Percentiles rank a stretch among this genome's conserved stretches.
phyloP scores from a whole-genome alignment of 2,113 vertebrate species.

The Rhinolophus sinicus region DNA sequence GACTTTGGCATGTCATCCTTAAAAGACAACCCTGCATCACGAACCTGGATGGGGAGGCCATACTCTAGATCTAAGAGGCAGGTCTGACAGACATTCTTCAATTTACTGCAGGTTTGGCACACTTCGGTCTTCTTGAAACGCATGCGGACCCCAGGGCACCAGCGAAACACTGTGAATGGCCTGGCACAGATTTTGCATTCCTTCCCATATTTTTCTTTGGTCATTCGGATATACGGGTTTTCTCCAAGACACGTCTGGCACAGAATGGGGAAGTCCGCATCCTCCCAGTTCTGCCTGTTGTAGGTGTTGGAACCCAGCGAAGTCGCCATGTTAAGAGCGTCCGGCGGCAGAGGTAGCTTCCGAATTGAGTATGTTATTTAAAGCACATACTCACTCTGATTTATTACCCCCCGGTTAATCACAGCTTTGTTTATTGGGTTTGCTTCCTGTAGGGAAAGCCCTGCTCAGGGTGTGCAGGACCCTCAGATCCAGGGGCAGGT shows the following conservation, averaged over 20 bases:
- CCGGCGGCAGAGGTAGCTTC: background rate
- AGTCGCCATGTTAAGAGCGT: conserved; percentile 92
- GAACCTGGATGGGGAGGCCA: conserved; percentile 97
- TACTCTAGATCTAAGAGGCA: conserved; percentile 98
- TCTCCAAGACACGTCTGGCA: conserved; percentile 99
- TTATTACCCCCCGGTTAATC: background rate
- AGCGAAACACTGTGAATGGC: conserved; percentile 98
- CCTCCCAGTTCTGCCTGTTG: conserved; percentile 99
- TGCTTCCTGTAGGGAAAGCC: background rate
- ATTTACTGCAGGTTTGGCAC: conserved; percentile 98
- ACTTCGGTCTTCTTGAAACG: conserved; percentile 99
- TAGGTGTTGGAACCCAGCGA: conserved; percentile 98
- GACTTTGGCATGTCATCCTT: conserved; percentile 99
- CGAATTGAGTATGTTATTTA: conserved; percentile 25
- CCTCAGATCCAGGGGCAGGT: too few species aligned
- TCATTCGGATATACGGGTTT: conserved; percentile 99
- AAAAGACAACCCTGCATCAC: conserved; percentile 95
- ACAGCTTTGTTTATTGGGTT: background rate
- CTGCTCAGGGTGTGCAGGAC: too few species aligned
- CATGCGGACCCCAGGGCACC: conserved; percentile 98
- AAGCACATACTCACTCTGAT: background rate
- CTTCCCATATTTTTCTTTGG: conserved; percentile 99
- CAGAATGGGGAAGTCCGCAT: conserved; percentile 98
- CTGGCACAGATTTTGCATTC: conserved; percentile 99
- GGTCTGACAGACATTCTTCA: conserved; percentile 99